Evolutionary conservation across 2,113 vertebrate genomes (phyloP).

Genomic region (Pristiophorus japonicus): DNA sequence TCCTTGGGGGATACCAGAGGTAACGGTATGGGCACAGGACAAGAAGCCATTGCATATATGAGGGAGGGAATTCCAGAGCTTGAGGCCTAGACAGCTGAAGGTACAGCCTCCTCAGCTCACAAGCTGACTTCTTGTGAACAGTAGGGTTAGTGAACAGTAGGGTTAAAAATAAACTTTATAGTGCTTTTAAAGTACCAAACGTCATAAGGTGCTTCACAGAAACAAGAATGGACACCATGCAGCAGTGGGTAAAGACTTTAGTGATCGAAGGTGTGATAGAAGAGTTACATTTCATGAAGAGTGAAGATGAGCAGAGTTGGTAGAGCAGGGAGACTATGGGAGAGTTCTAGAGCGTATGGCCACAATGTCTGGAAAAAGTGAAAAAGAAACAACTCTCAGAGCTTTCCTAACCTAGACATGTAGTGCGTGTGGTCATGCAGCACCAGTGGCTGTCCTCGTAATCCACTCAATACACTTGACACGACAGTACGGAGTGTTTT

Average conservation of each 20-base stretch:
- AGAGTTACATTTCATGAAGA: neutral
- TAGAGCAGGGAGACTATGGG: neutral
- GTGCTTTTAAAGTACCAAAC: too few species aligned
- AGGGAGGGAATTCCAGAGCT: too few species aligned
- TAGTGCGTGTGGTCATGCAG: neutral
- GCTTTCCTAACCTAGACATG: neutral
- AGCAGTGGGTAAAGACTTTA: neutral
- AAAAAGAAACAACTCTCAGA: neutral
- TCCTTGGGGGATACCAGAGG: too few species aligned
- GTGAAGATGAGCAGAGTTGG: neutral
- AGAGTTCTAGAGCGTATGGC: neutral
- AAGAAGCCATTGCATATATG: too few species aligned
- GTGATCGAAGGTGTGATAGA: neutral
- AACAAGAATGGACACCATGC: neutral
- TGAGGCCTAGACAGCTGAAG: too few species aligned
- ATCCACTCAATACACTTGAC: neutral
- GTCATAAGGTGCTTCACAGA: neutral
- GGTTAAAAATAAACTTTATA: too few species aligned
- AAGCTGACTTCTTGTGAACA: too few species aligned
- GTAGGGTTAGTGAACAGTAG: too few species aligned
- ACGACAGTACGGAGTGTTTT: neutral
- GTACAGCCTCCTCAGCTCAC: too few species aligned
- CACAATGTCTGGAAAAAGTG: neutral
- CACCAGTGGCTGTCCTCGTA: neutral
- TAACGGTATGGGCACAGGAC: too few species aligned